Base-by-base conservation (phyloP, 2,888 invertebrate species). In the Capitulum mitella region DNA sequence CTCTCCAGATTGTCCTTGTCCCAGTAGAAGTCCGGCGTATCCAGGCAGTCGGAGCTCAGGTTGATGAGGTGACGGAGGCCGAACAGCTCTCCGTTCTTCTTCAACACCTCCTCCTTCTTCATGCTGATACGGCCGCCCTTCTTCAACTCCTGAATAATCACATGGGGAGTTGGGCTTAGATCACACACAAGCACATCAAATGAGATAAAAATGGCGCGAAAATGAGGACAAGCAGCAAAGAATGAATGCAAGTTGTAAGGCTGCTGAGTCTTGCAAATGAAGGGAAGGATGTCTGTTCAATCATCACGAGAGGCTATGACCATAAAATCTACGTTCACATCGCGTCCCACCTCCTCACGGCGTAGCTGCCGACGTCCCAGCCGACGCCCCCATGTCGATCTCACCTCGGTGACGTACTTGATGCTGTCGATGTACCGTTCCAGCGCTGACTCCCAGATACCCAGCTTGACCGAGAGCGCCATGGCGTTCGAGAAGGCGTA, bases 21-120 rank as follows among this genome's bases (percentile, higher is more conserved):
- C 98, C 98, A 98, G 87, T 98, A 98, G 87, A 97, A 97, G 87
- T 98, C 98, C 0, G 98, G 97, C 0, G 95, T 95, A 85, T 97
- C 97, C 82, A 98, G 87, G 74, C 98, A 87, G 86, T 98, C 97
- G 0, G 97, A 97, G 83, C 95, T 94, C 82, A 98, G 88, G 86
- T 96, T 98, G 78, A 98, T 91, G 34, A 92, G 89, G 86, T 97
- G 97, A 8, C 96, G 89, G 48, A 97, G 87, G 0, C 93, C 92
- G 85, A 95, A 95, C 34, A 97, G 85, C 88, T 97, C 94, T 0
- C 97, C 97, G 78, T 92, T 92, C 85, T 92, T 93, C 51, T 90
- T 88, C 54, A 94, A 86, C 12, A 93, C 91, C 85, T 93, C 90
- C 80, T 90, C 89, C 61, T 77, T 77, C 40, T 77, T 51, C 75